phyloP scores from a whole-genome alignment of 1,140 invertebrate genomes.

The Coptotermes formosanus region DNA sequence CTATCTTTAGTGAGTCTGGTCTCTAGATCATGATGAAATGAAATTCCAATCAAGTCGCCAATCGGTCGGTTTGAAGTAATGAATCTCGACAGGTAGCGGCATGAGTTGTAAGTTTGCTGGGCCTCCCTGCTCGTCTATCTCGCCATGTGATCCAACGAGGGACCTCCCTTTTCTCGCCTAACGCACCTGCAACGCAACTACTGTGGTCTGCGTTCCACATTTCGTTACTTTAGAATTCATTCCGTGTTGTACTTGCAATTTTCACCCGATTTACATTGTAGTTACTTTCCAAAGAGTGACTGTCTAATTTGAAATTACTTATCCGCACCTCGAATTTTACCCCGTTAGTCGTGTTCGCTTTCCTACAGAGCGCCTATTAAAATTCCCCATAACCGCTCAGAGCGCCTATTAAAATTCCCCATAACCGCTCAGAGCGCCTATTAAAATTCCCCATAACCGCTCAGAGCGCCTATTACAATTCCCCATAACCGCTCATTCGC shows the following conservation, averaged over 20 bases:
- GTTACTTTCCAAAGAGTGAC: no score
- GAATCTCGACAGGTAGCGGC: slow-evolving; percentile 28
- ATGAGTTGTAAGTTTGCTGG: slow-evolving; percentile 18
- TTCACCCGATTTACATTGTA: no score
- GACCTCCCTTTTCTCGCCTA: slow-evolving; percentile 10
- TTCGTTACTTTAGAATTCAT: background rate
- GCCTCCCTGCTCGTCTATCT: slow-evolving; percentile 11
- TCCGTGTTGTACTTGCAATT: background rate
- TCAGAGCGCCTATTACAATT: no score
- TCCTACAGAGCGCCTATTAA: no score
- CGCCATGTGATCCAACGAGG: background rate
- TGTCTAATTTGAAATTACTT: no score
- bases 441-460: no score
- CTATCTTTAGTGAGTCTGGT: background rate
- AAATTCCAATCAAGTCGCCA: slow-evolving; percentile 33
- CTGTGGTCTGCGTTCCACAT: slow-evolving; percentile 1
- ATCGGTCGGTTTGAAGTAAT: slow-evolving; percentile 24
- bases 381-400: no score
- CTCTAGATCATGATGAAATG: slow-evolving; percentile 28
- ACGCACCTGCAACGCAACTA: background rate
- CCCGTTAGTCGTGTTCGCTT: no score
- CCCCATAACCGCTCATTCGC: no score
- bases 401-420: no score
- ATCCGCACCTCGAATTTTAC: no score
- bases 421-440: no score